A percentile compares a stretch with the other conserved stretches of the same genome.
Evolutionary conservation across 2,888 invertebrate genomes (phyloP).

Genomic region (Corbicula japonica): DNA sequence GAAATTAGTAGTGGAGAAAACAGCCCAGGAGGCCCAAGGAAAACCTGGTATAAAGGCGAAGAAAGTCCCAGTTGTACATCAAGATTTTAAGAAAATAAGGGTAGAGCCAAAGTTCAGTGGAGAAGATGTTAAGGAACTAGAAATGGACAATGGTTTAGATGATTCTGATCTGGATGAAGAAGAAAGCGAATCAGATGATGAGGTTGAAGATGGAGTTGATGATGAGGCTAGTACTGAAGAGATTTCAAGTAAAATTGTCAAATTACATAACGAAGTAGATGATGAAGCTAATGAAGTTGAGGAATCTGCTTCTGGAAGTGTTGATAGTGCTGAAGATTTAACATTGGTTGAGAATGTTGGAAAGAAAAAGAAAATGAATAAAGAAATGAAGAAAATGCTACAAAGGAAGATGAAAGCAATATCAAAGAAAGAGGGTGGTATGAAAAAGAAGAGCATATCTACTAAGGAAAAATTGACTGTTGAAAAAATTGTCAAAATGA

Average conservation of each 20-base stretch:
- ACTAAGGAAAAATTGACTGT: too few species aligned
- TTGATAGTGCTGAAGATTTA: neutral
- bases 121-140: slow-evolving; percentile 84
- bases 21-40: neutral
- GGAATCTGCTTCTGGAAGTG: neutral
- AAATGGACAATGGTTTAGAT: slow-evolving; percentile 49
- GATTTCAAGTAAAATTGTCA: slow-evolving; percentile 32
- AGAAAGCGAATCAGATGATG: slow-evolving; percentile 54
- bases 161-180: slow-evolving; percentile 66
- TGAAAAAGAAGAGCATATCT: too few species aligned
- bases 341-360: neutral
- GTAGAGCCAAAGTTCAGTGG: slow-evolving; percentile 85
- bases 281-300: slow-evolving; percentile 21
- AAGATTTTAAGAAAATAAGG: slow-evolving; percentile 85
- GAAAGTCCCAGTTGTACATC: slow-evolving; percentile 78
- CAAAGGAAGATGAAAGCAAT: slow-evolving; percentile 3
- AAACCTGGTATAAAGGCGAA: slow-evolving; percentile 24
- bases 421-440: too few species aligned
- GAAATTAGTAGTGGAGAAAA: slow-evolving; percentile 7
- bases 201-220: slow-evolving; percentile 39
- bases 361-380: slow-evolving; percentile 28
- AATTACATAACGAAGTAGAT: slow-evolving; percentile 5
- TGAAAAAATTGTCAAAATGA: neutral
- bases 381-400: slow-evolving; percentile 4
- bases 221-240: slow-evolving; percentile 40